phyloP scores from a whole-genome alignment of 1,140 invertebrate species.

The Plutomurus gul region DNA sequence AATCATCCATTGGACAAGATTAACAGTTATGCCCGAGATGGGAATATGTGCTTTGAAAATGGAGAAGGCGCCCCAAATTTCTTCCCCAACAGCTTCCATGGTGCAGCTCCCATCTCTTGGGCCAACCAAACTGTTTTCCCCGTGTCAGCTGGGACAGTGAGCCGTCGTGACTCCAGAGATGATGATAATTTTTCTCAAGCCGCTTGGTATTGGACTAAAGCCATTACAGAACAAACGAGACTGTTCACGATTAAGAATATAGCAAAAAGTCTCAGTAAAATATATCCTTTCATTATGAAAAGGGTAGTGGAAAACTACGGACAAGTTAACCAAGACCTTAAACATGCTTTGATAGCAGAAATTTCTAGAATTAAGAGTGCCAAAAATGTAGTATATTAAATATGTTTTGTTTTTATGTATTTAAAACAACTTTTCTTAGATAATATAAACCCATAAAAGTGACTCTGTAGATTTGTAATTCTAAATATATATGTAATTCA shows the following conservation, averaged over 20 bases:
- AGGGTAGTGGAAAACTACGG: background rate
- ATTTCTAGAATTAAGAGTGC: too few relatives aligned
- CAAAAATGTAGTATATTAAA: too few relatives aligned
- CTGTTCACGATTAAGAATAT: background rate
- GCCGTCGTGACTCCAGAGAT: conserved; percentile 74
- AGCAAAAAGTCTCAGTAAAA: background rate
- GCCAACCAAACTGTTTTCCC: conserved; percentile 54
- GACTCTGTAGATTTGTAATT: too few relatives aligned
- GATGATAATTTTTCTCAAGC: conserved; percentile 90
- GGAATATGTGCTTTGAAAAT: conserved; percentile 67
- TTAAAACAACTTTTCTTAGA: too few relatives aligned
- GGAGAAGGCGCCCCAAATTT: conserved; percentile 84
- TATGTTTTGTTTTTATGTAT: too few relatives aligned
- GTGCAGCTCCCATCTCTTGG: conserved; percentile 67
- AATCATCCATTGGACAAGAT: conserved; percentile 67
- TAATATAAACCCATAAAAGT: too few relatives aligned
- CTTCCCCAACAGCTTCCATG: conserved; percentile 90
- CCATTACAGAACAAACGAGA: conserved; percentile 61
- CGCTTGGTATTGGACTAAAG: conserved; percentile 78
- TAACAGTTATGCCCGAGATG: conserved; percentile 87
- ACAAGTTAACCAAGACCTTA: background rate
- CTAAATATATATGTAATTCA: too few relatives aligned
- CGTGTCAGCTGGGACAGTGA: background rate
- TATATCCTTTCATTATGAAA: background rate
- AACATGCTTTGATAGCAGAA: background rate